Evolutionary conservation across 2,113 vertebrate genomes (phyloP), one percentile per base, ranked within the genome.

Genomic region (Tenebrosternarchus preto): DNA sequence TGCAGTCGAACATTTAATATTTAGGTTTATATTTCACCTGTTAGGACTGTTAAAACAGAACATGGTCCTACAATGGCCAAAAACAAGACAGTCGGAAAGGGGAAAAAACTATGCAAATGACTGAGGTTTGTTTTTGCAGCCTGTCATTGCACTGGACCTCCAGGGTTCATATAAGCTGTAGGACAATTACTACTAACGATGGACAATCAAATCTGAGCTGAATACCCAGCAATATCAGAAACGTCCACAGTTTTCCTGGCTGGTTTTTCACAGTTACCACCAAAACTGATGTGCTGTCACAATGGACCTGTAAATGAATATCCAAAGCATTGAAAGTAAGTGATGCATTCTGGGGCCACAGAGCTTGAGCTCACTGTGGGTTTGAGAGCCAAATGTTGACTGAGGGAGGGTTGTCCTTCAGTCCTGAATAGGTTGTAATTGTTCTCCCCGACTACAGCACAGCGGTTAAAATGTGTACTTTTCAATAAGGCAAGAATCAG

Each of bases 301-400:
- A 78, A 66, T 64, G 55, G 16, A 70, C 39, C 55, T 78, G 56
- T 71, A 76, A 81, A 83, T 71, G 56, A 78, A 67, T 76, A 83
- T 81, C 25, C 61, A 69, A 57, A 76, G 39, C 59, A 61, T 64
- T 82, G 77, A 76, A 76, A 76, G 76, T 82, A 85, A 84, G 69
- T 76, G 71, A 82, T 75, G 80, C 73, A 77, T 81, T 72, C 81
- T 64, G 59, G 75, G 66, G 74, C 77, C 74, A 39, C n/a, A 72
- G 31, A 68, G 20, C 55, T 19, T 20, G 20, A 79, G 87, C 90
- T 84, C 78, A 83, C 80, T 84, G 78, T 74, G 31, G 80, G 84
- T 83, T 81, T 67, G 73, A 77, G 77, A 83, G 66, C 85, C 78
- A 80, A 73, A 67, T 93, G 85, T 93, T 93, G 91, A 93, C 91